These are phyloP conservation scores for Acronicta psi DNA, from an alignment of 2,888 invertebrate species.

Conservation along the genomic window DNA sequence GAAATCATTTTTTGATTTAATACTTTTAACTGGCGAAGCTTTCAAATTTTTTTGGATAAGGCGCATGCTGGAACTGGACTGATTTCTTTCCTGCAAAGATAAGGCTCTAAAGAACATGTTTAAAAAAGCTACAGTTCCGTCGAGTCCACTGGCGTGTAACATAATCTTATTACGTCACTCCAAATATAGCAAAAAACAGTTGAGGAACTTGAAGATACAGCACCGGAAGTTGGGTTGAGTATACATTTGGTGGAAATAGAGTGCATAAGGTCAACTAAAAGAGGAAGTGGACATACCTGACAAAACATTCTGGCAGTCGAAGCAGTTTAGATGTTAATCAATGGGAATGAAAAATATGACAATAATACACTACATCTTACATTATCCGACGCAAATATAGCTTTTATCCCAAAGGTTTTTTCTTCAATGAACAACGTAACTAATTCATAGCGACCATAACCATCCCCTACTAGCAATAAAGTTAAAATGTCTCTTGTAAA, in stretches of 20 bases:
- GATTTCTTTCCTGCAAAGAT: conserved; percentile 61
- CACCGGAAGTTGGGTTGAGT: conserved; percentile 7
- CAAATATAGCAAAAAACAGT: conserved; percentile 26
- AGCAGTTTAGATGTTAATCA: background rate
- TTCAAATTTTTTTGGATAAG: conserved; percentile 38
- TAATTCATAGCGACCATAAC: conserved; percentile 14
- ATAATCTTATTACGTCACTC: conserved; percentile 58
- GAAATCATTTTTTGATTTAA: background rate
- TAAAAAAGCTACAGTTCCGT: conserved; percentile 62
- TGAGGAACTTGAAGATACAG: conserved; percentile 21
- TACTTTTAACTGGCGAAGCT: conserved; percentile 19
- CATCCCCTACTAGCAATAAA: conserved; percentile 17
- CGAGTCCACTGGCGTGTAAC: conserved; percentile 59
- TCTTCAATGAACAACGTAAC: conserved; percentile 10
- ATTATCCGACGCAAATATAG: background rate
- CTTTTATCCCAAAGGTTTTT: conserved; percentile 4
- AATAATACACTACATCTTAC: background rate
- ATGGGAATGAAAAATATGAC: background rate
- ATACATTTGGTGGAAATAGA: conserved; percentile 4
- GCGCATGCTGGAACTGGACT: conserved; percentile 45
- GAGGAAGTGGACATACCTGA: background rate
- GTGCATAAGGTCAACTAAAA: background rate
- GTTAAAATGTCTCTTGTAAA: conserved; percentile 33
- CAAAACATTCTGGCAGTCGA: too few relatives aligned
- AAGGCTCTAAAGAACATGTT: conserved; percentile 59